Percentiles rank a stretch among this genome's conserved stretches.
These are phyloP conservation scores for Atrina japonica DNA, from an alignment of 2,888 invertebrate species.

Conservation along the genomic window DNA sequence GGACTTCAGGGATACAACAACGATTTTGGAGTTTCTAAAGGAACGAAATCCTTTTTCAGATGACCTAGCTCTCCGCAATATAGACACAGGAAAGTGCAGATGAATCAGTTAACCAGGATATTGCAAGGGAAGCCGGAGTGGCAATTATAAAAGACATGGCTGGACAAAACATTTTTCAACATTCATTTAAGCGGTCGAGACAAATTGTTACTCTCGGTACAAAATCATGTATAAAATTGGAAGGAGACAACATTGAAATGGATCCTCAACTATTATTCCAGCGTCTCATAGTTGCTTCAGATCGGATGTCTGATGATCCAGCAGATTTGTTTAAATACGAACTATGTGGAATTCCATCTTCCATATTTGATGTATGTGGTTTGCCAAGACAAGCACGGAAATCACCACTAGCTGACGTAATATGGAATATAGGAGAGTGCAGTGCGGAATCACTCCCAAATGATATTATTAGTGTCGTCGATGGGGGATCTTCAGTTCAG, in stretches of 20 bases:
- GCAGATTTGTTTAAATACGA: slow-evolving; percentile 49
- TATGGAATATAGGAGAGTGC: slow-evolving; percentile 37
- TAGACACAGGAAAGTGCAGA: slow-evolving; percentile 56
- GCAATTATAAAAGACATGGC: slow-evolving; percentile 47
- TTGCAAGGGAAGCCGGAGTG: slow-evolving; percentile 45
- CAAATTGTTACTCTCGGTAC: slow-evolving; percentile 43
- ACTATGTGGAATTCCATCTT: slow-evolving; percentile 40
- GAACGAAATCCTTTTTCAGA: slow-evolving; percentile 50
- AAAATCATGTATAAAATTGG: slow-evolving; percentile 32
- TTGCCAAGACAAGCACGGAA: slow-evolving; percentile 46
- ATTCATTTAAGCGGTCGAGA: slow-evolving; percentile 43
- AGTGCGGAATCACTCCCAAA: background rate
- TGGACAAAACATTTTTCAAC: slow-evolving; percentile 35
- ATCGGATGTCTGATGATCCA: slow-evolving; percentile 19
- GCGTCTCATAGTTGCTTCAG: slow-evolving; percentile 43
- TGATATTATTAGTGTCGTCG: slow-evolving; percentile 31
- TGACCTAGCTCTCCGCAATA: slow-evolving; percentile 48
- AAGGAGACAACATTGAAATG: slow-evolving; percentile 42
- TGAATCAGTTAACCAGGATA: slow-evolving; percentile 43
- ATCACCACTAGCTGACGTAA: slow-evolving; percentile 49
- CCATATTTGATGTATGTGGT: slow-evolving; percentile 47
- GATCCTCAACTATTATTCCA: slow-evolving; percentile 62
- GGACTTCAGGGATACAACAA: slow-evolving; percentile 46
- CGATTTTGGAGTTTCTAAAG: slow-evolving; percentile 39
- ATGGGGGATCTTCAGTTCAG: slow-evolving; percentile 42